phyloP scores from a whole-genome alignment of 2,113 vertebrate genomes.

The Collichthys lucidus region DNA sequence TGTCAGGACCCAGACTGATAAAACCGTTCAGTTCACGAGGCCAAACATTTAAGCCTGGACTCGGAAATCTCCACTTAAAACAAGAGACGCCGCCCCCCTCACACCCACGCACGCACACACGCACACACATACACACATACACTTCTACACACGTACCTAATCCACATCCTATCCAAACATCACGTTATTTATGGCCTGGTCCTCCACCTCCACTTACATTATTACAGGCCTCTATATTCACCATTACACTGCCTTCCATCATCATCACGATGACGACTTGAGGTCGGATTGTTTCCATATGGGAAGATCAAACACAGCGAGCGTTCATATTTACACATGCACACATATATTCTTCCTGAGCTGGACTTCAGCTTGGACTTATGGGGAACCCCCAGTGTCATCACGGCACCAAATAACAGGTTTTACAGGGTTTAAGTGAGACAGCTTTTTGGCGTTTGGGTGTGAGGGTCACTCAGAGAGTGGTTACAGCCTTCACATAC shows the following conservation, averaged over 20 bases:
- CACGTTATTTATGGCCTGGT: conserved; percentile 73
- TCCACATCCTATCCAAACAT: conserved; percentile 66
- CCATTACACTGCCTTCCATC: conserved; percentile 65
- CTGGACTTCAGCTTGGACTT: background rate
- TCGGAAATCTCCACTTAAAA: conserved; percentile 72
- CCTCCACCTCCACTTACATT: conserved; percentile 68
- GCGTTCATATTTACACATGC: conserved; percentile 17
- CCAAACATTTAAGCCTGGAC: conserved; percentile 62
- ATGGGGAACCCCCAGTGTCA: background rate
- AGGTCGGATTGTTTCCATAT: conserved; percentile 70
- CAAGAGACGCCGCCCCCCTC: conserved; percentile 31
- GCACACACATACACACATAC: conserved; percentile 12
- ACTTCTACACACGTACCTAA: conserved; percentile 3
- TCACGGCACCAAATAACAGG: background rate
- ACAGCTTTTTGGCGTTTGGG: background rate
- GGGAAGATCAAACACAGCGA: conserved; percentile 47
- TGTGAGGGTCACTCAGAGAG: background rate
- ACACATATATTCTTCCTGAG: background rate
- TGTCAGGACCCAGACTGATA: conserved; percentile 73
- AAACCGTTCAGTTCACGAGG: conserved; percentile 61
- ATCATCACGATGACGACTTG: conserved; percentile 59
- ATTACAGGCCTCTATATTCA: conserved; percentile 59
- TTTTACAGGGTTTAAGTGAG: background rate
- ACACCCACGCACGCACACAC: conserved; percentile 1
- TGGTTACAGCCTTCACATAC: background rate